Evolutionary conservation across 2,888 invertebrate genomes (phyloP).

Genomic region (Liodrosophila aerea): DNA sequence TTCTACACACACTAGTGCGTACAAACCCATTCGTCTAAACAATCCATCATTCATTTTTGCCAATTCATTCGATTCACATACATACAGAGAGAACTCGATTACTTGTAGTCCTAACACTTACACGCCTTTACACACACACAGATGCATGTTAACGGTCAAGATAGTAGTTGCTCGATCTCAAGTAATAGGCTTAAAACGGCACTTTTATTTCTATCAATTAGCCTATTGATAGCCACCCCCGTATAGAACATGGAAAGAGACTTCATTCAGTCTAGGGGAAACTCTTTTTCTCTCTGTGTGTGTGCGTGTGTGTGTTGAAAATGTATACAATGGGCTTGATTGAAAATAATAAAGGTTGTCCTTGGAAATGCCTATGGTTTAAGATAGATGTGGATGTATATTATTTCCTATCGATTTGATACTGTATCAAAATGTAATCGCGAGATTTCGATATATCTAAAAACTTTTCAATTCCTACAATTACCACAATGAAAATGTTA

Average conservation of each 20-base stretch:
- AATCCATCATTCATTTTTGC: conserved; percentile 27
- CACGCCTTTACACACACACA: conserved; percentile 3
- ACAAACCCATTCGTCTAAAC: conserved; percentile 3
- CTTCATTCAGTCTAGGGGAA: neutral
- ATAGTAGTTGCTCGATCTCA: conserved; percentile 3
- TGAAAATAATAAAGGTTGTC: neutral
- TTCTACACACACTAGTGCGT: neutral
- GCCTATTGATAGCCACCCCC: conserved; percentile 26
- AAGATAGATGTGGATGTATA: no score
- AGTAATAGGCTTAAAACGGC: conserved; percentile 37
- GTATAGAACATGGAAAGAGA: neutral
- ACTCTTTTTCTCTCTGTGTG: neutral
- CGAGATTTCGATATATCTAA: no score
- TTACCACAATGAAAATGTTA: no score
- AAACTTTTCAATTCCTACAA: no score
- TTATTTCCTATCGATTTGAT: no score
- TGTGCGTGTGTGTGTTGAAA: neutral
- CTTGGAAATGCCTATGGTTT: no score
- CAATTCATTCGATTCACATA: conserved; percentile 19
- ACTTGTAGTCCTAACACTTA: conserved; percentile 8
- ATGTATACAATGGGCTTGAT: neutral
- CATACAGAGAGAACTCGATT: conserved; percentile 19
- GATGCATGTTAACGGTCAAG: neutral
- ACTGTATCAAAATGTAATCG: no score
- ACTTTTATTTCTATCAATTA: conserved; percentile 43